A percentile compares a stretch with the other conserved stretches of the same genome.
Conservation (phyloP, 2,888 invertebrate genomes). For the Enchytraeus crypticus region DNA sequence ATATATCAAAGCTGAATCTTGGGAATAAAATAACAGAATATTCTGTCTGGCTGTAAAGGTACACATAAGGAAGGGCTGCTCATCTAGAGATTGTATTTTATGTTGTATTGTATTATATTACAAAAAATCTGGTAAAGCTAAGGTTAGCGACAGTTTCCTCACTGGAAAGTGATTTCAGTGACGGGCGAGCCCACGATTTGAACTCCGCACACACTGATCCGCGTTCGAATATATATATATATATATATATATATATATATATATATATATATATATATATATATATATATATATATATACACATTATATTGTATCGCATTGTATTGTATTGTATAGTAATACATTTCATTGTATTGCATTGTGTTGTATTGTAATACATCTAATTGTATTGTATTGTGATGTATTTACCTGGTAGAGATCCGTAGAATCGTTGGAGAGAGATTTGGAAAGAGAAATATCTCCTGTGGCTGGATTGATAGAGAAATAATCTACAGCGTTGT, state of each 20-base stretch:
- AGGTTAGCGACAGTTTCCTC: no score
- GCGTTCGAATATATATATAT: background rate
- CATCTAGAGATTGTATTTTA: no score
- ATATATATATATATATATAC: no score
- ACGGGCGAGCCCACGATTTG: no score
- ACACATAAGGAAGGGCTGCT: no score
- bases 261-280: background rate
- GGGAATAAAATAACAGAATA: no score
- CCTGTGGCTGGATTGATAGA: conserved; percentile 30
- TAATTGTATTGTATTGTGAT: no score
- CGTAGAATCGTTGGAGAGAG: conserved; percentile 31
- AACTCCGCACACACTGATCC: no score
- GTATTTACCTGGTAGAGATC: background rate
- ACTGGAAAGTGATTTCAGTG: no score
- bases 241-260: background rate
- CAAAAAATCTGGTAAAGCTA: no score
- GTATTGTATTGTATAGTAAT: background rate
- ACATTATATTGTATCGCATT: background rate
- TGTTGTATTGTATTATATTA: background rate
- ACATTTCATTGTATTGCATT: background rate
- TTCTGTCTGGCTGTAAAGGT: background rate
- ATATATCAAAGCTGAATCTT: no score
- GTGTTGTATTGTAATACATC: background rate
- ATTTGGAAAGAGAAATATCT: conserved; percentile 23
- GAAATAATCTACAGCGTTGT: conserved; percentile 35